These are phyloP conservation scores for Eurystomus glaucurus DNA, from an alignment of 2,797 vertebrate species.

Conservation along the genomic window DNA sequence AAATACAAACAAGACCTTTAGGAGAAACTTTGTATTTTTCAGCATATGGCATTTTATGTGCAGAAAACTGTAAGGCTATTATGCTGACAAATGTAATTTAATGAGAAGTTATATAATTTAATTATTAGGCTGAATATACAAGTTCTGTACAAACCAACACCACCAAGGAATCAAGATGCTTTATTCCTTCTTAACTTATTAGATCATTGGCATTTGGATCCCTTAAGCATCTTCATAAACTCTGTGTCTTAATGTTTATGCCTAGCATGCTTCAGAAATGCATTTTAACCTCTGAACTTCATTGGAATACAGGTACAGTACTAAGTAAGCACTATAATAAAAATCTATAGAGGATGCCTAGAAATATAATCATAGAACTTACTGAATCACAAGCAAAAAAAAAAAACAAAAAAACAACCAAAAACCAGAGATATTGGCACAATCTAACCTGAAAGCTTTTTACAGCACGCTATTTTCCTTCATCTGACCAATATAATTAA, in stretches of 20 bases:
- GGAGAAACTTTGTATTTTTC: not conserved
- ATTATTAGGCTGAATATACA: not conserved
- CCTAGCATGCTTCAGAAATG: not conserved
- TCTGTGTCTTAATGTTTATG: not conserved
- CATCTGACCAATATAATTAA: not conserved
- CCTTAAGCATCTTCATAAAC: not conserved
- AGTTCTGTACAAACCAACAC: not conserved
- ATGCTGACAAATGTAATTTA: not conserved
- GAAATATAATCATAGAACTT: not conserved
- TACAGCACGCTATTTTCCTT: not conserved
- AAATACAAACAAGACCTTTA: conserved; percentile 39
- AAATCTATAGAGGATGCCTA: not conserved
- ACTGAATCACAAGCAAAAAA: not conserved
- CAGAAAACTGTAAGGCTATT: not conserved
- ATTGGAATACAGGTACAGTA: not conserved
- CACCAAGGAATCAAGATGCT: not conserved
- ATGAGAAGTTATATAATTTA: not conserved
- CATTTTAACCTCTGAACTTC: not conserved
- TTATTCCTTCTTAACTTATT: not conserved
- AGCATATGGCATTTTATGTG: not conserved
- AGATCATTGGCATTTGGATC: not conserved
- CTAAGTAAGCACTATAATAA: not conserved
- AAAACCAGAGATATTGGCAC: not conserved
- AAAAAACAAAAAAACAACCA: too few relatives aligned
- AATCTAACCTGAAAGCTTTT: not conserved